Evolutionary conservation across 2,888 invertebrate genomes (phyloP).

Genomic region (Eupithecia abbreviata): DNA sequence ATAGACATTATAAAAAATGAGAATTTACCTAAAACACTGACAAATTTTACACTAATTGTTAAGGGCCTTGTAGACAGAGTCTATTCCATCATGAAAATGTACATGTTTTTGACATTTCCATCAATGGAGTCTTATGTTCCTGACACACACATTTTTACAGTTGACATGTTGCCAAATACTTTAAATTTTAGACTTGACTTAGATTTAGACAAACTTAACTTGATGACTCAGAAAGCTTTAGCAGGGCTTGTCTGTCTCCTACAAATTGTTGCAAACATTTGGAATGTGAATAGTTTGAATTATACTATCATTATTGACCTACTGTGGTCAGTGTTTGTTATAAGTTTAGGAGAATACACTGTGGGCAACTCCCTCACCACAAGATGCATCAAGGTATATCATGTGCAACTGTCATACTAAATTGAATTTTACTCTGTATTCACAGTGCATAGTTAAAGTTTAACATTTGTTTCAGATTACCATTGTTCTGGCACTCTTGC

Average conservation of each 20-base stretch:
- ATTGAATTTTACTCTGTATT: background rate
- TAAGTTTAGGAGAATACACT: constrained; percentile 59
- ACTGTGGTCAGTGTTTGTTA: constrained; percentile 71
- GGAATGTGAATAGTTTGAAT: constrained; percentile 68
- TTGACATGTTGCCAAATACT: constrained; percentile 59
- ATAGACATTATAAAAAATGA: constrained; percentile 61
- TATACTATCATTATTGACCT: constrained; percentile 69
- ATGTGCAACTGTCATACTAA: background rate
- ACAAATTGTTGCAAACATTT: constrained; percentile 73
- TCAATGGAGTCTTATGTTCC: constrained; percentile 64
- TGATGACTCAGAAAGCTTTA: constrained; percentile 65
- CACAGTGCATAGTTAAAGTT: constrained; percentile 7
- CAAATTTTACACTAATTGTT: constrained; percentile 64
- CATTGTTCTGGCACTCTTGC: constrained; percentile 62
- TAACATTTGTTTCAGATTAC: constrained; percentile 64
- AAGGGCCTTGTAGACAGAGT: constrained; percentile 68
- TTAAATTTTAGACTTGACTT: constrained; percentile 56
- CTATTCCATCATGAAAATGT: constrained; percentile 71
- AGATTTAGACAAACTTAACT: constrained; percentile 56
- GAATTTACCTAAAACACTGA: constrained; percentile 68
- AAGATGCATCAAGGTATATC: constrained; percentile 65
- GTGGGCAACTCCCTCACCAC: constrained; percentile 52
- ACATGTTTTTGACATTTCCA: constrained; percentile 74
- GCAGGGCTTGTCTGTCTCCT: constrained; percentile 71
- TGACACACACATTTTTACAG: constrained; percentile 59